Conservation (phyloP, 2,888 invertebrate species). For the Vesta saturnalis region DNA sequence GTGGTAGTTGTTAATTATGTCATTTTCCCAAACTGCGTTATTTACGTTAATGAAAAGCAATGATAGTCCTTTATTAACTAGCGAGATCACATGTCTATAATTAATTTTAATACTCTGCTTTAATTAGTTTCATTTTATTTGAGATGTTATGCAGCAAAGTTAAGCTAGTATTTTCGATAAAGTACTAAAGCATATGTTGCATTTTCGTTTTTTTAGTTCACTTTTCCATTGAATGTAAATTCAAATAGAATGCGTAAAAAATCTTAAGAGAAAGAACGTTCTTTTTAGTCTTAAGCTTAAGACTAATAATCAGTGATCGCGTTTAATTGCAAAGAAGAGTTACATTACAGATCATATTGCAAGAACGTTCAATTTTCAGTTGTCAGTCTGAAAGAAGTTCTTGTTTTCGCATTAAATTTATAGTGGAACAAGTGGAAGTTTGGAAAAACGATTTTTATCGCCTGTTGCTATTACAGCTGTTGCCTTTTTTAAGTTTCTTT, state of each 20-base stretch:
- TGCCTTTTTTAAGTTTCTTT: background rate
- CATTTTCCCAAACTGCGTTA: background rate
- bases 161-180: too few species aligned
- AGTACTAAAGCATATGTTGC: too few species aligned
- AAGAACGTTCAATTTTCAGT: background rate
- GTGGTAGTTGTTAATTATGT: background rate
- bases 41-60: background rate
- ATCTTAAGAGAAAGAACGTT: too few species aligned
- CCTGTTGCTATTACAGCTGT: slow-evolving; percentile 27
- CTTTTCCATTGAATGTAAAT: too few species aligned
- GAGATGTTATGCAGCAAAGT: too few species aligned
- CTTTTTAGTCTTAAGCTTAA: too few species aligned
- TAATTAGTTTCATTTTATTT: background rate
- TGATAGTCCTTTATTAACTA: background rate
- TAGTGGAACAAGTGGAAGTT: background rate
- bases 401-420: slow-evolving; percentile 19
- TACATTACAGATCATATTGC: background rate
- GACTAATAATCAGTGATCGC: too few species aligned
- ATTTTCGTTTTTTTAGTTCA: too few species aligned
- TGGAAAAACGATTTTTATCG: slow-evolving; percentile 21
- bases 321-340: background rate
- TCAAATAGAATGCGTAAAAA: too few species aligned
- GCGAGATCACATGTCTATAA: background rate
- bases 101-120: background rate
- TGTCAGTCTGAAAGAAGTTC: background rate